Evolutionary conservation across 2,113 vertebrate species (phyloP), one percentile per base, ranked within the genome.

Genomic region (Coptodon bakossiorum): DNA sequence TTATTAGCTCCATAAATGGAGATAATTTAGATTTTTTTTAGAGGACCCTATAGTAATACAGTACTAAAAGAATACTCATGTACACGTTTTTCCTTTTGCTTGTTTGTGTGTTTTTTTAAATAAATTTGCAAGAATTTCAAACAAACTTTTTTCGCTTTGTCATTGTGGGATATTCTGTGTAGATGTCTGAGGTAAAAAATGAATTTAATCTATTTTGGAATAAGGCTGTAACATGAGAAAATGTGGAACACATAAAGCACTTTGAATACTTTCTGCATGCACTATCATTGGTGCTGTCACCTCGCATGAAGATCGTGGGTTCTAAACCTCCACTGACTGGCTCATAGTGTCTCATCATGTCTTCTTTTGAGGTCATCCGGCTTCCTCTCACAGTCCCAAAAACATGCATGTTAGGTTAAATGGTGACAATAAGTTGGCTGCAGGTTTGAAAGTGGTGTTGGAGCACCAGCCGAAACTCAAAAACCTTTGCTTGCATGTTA

Each of bases 21-120:
- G 59, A 36, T 63, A 4, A 36, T 63, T 63, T 63, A 0, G 3
- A 36, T 63, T 63, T 36, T 36, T 34, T 63, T 36, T 31, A 31
- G 29, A 63, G 59, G 29, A 63, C 16, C 29, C 59, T 19, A 34
- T 34, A 63, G 0, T 36, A 36, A 12, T n/a, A 36, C 61, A 36
- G 17, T 38, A 66, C 31, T 3, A 66, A 66, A 0, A 66, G 61
- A 66, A 38, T 66, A 2, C 10, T 66, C 34, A 12, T 0, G 3
- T 36, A 66, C 61, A 66, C 12, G n/a, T 66, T 66, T 66, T 22
- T 0, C 0, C 4, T 38, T 66, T 66, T 19, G 17, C 17, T 2
- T 66, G 10, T 38, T 19, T 66, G 0, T 66, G 17, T 66, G 34
- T 38, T 38, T 66, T 66, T 66, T 66, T 3, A 13, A 66, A 38